These are phyloP conservation scores for Dicyrtomina minuta DNA, from an alignment of 2,888 invertebrate species.

Conservation along the genomic window DNA sequence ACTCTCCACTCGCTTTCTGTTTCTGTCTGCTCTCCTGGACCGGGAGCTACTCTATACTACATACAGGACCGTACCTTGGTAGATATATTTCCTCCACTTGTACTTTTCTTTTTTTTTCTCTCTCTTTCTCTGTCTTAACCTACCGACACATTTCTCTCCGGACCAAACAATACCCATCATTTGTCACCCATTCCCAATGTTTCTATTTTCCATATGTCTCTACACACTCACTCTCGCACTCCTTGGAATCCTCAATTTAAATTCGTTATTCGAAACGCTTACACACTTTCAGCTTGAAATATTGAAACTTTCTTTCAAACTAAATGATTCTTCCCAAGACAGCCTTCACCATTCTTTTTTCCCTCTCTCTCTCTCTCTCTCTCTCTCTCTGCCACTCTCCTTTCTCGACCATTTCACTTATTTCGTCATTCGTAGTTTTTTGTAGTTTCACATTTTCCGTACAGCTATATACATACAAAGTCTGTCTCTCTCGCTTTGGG, in stretches of 20 bases:
- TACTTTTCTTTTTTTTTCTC: conserved; percentile 20
- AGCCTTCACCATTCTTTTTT: conserved; percentile 1
- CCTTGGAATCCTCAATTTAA: conserved; percentile 34
- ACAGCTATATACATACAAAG: too few relatives aligned
- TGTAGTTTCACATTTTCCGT: too few relatives aligned
- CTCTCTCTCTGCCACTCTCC: conserved; percentile 19
- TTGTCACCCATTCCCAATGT: conserved; percentile 26
- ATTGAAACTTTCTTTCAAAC: neutral
- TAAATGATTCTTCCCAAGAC: conserved; percentile 9
- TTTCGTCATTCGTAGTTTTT: too few relatives aligned
- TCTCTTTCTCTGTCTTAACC: conserved; percentile 29
- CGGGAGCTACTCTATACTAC: too few relatives aligned
- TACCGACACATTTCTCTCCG: conserved; percentile 37
- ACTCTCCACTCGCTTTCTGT: conserved; percentile 18
- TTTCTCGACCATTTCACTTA: neutral
- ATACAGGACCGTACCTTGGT: neutral
- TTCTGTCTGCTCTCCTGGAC: conserved; percentile 32
- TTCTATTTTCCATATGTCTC: conserved; percentile 28
- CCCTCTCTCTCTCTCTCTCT: conserved; percentile 13
- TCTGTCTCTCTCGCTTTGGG: neutral
- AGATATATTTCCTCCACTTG: too few relatives aligned
- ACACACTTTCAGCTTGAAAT: conserved; percentile 13
- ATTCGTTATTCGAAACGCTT: conserved; percentile 33
- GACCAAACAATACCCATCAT: conserved; percentile 28
- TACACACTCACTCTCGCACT: conserved; percentile 5